These are phyloP conservation scores for Antrozous pallidus DNA, from an alignment of 2,797 vertebrate species.

Conservation along the genomic window DNA sequence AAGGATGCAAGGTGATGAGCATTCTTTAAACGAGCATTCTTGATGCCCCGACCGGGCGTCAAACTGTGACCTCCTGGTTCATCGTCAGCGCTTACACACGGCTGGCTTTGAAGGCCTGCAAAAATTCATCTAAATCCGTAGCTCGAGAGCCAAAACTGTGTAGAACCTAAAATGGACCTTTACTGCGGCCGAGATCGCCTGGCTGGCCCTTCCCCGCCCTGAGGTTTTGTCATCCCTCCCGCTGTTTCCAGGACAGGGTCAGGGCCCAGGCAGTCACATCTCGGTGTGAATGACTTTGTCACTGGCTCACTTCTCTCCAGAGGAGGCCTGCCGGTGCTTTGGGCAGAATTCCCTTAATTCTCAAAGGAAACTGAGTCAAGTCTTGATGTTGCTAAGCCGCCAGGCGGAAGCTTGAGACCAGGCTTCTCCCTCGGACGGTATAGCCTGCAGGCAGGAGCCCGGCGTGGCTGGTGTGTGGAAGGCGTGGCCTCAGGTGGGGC, in stretches of 20 bases:
- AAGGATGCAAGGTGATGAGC: no score
- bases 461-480: background rate
- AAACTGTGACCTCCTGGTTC: no score
- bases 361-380: background rate
- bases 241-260: background rate
- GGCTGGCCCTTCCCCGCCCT: background rate
- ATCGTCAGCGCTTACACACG: no score
- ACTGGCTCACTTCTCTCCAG: no score
- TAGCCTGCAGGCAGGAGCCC: background rate
- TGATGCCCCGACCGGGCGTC: no score
- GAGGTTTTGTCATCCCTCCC: background rate
- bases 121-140: background rate
- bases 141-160: background rate
- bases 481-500: fast-evolving
- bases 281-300: background rate
- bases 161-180: background rate
- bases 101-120: background rate
- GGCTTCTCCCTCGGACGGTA: fast-evolving
- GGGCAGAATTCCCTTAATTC: background rate
- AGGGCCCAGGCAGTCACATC: background rate
- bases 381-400: fast-evolving
- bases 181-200: background rate
- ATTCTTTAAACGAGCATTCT: no score
- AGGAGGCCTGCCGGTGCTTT: background rate
- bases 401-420: no score